These are phyloP conservation scores for Zoroaster sp. DNA, from an alignment of 53 echinoderm and acorn worm genomes.

Conservation along the genomic window DNA sequence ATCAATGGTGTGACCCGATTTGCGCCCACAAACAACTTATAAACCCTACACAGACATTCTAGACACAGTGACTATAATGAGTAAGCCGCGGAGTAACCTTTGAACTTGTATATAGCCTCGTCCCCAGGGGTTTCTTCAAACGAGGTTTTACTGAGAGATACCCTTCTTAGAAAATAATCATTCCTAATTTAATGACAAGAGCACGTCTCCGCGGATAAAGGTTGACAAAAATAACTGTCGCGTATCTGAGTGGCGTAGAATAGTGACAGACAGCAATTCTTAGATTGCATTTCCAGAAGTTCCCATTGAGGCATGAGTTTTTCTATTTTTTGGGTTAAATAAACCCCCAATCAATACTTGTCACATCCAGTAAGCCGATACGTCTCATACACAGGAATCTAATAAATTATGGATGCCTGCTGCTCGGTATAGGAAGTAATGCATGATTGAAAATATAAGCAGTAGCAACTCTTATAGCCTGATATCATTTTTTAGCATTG, in stretches of 20 bases:
- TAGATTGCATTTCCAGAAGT: constrained; percentile 55
- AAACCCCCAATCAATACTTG: constrained; percentile 55
- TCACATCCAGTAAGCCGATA: constrained; percentile 45
- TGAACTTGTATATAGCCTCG: background rate
- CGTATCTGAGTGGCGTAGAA: constrained; percentile 25
- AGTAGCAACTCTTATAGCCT: too few species aligned
- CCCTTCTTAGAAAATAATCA: background rate
- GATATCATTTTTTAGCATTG: too few species aligned
- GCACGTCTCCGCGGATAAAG: background rate
- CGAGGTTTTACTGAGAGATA: background rate
- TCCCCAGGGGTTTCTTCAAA: constrained; percentile 13
- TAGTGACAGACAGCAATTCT: background rate
- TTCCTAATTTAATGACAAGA: constrained; percentile 6
- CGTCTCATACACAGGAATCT: constrained; percentile 23
- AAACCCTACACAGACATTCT: background rate
- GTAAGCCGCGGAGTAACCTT: background rate
- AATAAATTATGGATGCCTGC: constrained; percentile 3
- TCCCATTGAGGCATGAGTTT: background rate
- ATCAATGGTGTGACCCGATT: background rate
- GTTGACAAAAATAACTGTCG: constrained; percentile 26
- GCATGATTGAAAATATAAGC: background rate
- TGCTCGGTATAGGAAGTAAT: background rate
- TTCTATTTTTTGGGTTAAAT: constrained; percentile 7
- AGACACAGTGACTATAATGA: background rate
- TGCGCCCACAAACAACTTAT: background rate